A percentile compares a stretch with the other conserved stretches of the same genome.
Conservation (phyloP, 2,113 vertebrate species). For the Notiomystis cincta region DNA sequence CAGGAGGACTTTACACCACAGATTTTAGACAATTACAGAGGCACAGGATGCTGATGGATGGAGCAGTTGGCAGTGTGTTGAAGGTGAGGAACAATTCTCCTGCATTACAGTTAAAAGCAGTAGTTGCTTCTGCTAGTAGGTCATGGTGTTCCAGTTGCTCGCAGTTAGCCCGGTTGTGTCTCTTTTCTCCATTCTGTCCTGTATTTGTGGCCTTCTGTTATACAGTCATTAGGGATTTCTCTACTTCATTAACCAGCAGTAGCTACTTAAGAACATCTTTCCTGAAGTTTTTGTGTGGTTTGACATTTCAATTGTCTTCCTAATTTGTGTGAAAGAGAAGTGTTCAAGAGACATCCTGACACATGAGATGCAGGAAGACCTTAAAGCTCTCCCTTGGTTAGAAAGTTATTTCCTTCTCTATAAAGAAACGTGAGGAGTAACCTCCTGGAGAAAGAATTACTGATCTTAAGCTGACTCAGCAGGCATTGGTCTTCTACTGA, state of each 20-base stretch:
- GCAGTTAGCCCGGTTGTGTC: neutral
- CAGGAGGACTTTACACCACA: neutral
- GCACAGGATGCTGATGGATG: neutral
- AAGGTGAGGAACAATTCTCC: neutral
- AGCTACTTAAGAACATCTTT: neutral
- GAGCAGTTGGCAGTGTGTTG: fast-evolving
- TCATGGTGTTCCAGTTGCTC: neutral
- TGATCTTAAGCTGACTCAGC: neutral
- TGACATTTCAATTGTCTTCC: neutral
- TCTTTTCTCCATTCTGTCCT: neutral
- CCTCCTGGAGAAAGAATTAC: neutral
- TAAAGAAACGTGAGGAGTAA: neutral
- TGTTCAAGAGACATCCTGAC: neutral
- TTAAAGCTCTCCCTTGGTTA: neutral
- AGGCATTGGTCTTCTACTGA: neutral
- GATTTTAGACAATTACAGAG: neutral
- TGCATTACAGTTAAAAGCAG: neutral
- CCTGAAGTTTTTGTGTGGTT: neutral
- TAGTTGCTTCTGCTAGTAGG: neutral
- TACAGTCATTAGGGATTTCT: neutral
- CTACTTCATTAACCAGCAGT: neutral
- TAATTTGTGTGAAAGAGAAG: neutral
- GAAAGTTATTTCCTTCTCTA: neutral
- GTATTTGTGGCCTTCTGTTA: neutral
- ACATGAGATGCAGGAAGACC: neutral